Percentiles rank a stretch among this genome's conserved stretches.
Conservation (phyloP, 2,888 invertebrate species). For the Scaptomyza polygonia region DNA sequence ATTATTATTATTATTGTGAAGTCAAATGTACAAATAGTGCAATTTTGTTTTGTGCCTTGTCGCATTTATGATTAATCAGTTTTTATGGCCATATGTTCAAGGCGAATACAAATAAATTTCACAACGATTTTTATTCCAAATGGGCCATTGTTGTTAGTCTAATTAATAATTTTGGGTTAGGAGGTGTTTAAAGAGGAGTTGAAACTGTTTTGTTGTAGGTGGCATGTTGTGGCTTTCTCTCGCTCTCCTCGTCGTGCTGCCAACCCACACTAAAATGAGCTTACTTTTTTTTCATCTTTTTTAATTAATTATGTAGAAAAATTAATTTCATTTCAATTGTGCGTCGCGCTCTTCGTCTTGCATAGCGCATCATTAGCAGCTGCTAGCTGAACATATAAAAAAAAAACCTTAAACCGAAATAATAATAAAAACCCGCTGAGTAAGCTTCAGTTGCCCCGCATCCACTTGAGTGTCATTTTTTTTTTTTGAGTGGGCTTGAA, state of each 20-base stretch:
- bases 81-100: constrained; percentile 41
- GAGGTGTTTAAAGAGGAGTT: neutral
- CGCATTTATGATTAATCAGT: constrained; percentile 63
- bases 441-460: constrained; percentile 64
- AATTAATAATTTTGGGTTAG: constrained; percentile 64
- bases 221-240: constrained; percentile 74
- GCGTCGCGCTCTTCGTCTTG: constrained; percentile 27
- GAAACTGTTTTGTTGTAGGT: constrained; percentile 35
- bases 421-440: constrained; percentile 76
- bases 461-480: constrained; percentile 73
- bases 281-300: neutral
- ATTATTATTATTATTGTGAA: constrained; percentile 50
- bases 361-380: constrained; percentile 76
- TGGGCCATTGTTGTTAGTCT: constrained; percentile 65
- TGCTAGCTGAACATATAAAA: constrained; percentile 19
- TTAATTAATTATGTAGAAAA: constrained; percentile 77
- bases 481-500: constrained; percentile 76
- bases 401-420: neutral
- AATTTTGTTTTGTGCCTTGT: constrained; percentile 60
- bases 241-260: too few relatives aligned
- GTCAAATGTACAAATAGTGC: constrained; percentile 48
- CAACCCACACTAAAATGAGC: constrained; percentile 57
- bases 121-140: constrained; percentile 39
- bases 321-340: constrained; percentile 81
- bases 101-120: constrained; percentile 50